These are phyloP conservation scores for Oscheius sp. DNA, from an alignment of 2,888 invertebrate genomes.

Conservation along the genomic window DNA sequence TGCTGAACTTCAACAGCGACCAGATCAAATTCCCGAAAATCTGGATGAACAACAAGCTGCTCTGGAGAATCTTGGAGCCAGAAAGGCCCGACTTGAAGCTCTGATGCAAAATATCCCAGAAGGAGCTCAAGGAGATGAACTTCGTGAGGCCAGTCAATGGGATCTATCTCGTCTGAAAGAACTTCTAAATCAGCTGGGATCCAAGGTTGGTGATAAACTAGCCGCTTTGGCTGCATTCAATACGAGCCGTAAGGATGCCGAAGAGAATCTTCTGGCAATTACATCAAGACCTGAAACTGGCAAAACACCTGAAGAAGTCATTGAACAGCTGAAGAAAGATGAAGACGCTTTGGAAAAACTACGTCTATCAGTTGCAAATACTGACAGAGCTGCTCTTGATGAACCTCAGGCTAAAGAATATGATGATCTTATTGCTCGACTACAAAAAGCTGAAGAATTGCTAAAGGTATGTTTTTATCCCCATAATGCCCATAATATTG, in stretches of 20 bases:
- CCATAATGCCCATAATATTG: slow-evolving; percentile 21
- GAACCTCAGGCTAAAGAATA: slow-evolving; percentile 47
- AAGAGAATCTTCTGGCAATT: slow-evolving; percentile 49
- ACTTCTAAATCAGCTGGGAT: slow-evolving; percentile 48
- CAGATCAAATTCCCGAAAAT: slow-evolving; percentile 39
- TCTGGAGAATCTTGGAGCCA: slow-evolving; percentile 50
- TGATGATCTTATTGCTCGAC: slow-evolving; percentile 50
- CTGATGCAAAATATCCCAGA: slow-evolving; percentile 46
- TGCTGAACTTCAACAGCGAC: slow-evolving; percentile 45
- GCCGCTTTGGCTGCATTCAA: slow-evolving; percentile 58
- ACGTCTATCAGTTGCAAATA: slow-evolving; percentile 38
- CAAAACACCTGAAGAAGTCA: slow-evolving; percentile 42
- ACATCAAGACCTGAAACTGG: slow-evolving; percentile 32
- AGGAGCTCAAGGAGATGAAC: slow-evolving; percentile 46
- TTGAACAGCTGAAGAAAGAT: slow-evolving; percentile 44
- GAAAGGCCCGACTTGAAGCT: slow-evolving; percentile 49
- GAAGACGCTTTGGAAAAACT: slow-evolving; percentile 42
- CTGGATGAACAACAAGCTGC: slow-evolving; percentile 51
- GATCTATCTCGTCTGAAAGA: slow-evolving; percentile 56
- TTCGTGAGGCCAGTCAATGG: slow-evolving; percentile 53
- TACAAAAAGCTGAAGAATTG: slow-evolving; percentile 47
- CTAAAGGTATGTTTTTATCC: slow-evolving; percentile 39
- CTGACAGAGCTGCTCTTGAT: slow-evolving; percentile 45
- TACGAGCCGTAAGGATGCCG: slow-evolving; percentile 53
- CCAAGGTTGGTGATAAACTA: slow-evolving; percentile 55